Base-by-base conservation (phyloP, 2,797 vertebrate species). In the Acanthurus tractus region DNA sequence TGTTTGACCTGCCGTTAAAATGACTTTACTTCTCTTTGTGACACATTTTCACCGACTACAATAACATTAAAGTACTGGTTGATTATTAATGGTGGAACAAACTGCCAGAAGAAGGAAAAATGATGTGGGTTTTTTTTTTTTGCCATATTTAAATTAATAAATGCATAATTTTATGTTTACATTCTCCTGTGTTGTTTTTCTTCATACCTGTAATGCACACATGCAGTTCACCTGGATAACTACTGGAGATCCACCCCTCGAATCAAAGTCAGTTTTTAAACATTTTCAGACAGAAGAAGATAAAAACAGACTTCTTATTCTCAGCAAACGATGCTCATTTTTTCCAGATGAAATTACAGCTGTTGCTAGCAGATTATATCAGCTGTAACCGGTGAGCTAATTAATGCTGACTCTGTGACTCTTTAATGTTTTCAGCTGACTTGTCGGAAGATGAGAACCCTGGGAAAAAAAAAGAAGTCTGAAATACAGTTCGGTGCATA, bases 1-100 rank as follows among this genome's bases (percentile, higher is more conserved):
- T 70, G 55, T 75, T 66, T 81, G 76, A 80, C 73, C 74, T 64
- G 48, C 34, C 20, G 25, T 71, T 76, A 72, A 55, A 58, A 78
- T 53, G 17, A 68, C 10, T 53, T 12, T 8, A 42, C 23, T 45
- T 9, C 23, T 54, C 23, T 22, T 25, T 68, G 8, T n/a, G 25
- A 63, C 61, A 46, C 14, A 52, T 70, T 22, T 40, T 54, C 14
- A 17, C 13, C 2, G 48, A 2, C 2, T 2, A 63, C 22, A 56
- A 53, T 25, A 64, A 72, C 15, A 15, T 29, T 3, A 25, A 59
- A 11, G 50, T 55, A 52, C 40, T 1, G 23, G 42, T 62, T 4
- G 23, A 8, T 25, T 63, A 8, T 34, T 52, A 12, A 38, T 29
- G 25, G 52, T 52, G 52, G 18, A 72, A 52, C 17, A 64, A 74